Percentiles rank a stretch among this genome's conserved stretches.
Evolutionary conservation across 2,888 invertebrate species (phyloP).

Genomic region (Brachylomia viminalis): DNA sequence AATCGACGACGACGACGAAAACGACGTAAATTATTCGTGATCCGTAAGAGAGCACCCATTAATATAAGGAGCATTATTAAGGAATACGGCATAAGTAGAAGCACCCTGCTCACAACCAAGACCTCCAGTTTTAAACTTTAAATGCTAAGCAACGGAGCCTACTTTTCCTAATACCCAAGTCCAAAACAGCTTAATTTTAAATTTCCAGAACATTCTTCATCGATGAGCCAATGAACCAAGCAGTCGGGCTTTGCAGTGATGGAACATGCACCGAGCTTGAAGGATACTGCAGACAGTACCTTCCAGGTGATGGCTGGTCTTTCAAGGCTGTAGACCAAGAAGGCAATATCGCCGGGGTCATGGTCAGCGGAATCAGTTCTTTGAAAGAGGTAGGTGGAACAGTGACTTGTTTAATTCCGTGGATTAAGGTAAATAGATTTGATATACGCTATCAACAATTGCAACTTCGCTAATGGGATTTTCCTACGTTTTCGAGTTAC

Average conservation of each 20-base stretch:
- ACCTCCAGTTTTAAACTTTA: neutral
- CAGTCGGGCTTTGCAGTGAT: conserved; percentile 85
- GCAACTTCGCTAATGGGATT: too few relatives aligned
- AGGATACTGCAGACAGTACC: conserved; percentile 89
- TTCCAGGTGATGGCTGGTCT: conserved; percentile 90
- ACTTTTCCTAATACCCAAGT: neutral
- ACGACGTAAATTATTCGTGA: neutral
- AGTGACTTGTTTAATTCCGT: neutral
- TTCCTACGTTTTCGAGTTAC: neutral
- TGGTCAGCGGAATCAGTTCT: conserved; percentile 86
- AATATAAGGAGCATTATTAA: too few relatives aligned
- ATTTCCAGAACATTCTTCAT: conserved; percentile 89
- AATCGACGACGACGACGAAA: too few relatives aligned
- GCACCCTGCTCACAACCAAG: neutral
- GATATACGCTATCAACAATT: too few relatives aligned
- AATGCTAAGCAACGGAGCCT: neutral
- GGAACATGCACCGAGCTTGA: conserved; percentile 91
- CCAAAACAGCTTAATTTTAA: neutral
- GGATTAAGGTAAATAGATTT: neutral
- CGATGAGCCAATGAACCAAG: conserved; percentile 91
- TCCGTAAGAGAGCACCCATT: too few relatives aligned
- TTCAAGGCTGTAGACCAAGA: conserved; percentile 91
- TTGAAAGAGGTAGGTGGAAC: conserved; percentile 76
- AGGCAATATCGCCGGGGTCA: conserved; percentile 91
- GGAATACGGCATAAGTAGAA: neutral